phyloP scores from a whole-genome alignment of 2,113 vertebrate species.

The Rafetus swinhoei region DNA sequence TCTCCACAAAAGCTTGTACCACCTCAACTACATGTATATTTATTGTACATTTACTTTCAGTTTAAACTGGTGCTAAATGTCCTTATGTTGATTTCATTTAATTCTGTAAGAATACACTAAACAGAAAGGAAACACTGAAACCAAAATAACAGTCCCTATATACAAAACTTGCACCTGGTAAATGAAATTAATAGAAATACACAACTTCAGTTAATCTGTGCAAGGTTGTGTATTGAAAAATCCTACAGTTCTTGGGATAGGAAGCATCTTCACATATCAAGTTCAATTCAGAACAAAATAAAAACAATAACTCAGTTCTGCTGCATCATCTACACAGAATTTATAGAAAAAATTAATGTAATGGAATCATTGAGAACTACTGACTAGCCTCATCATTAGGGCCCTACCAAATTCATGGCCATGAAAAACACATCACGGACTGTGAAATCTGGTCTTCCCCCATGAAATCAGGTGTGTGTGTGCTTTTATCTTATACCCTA shows the following conservation, averaged over 20 bases:
- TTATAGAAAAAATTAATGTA: not conserved
- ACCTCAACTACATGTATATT: not conserved
- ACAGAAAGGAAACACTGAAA: too few species aligned
- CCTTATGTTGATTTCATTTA: too few species aligned
- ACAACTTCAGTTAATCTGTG: fast-evolving
- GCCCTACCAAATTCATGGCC: too few species aligned
- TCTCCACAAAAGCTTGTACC: not conserved
- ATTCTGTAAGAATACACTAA: too few species aligned
- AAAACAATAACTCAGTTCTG: not conserved
- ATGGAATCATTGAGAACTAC: not conserved
- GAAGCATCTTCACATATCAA: not conserved
- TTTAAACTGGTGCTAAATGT: too few species aligned
- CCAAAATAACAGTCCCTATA: too few species aligned
- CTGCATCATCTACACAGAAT: not conserved
- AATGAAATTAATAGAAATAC: too few species aligned
- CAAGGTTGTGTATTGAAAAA: fast-evolving
- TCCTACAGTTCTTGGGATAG: fast-evolving
- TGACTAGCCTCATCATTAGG: not conserved
- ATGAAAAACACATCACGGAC: too few species aligned
- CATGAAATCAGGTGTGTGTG: too few species aligned
- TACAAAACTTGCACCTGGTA: too few species aligned
- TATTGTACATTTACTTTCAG: not conserved
- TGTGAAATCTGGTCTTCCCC: too few species aligned
- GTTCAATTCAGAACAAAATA: not conserved
- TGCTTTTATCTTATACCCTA: too few species aligned